Evolutionary conservation across 2,113 vertebrate genomes (phyloP).

Genomic region (Lates calcarifer): DNA sequence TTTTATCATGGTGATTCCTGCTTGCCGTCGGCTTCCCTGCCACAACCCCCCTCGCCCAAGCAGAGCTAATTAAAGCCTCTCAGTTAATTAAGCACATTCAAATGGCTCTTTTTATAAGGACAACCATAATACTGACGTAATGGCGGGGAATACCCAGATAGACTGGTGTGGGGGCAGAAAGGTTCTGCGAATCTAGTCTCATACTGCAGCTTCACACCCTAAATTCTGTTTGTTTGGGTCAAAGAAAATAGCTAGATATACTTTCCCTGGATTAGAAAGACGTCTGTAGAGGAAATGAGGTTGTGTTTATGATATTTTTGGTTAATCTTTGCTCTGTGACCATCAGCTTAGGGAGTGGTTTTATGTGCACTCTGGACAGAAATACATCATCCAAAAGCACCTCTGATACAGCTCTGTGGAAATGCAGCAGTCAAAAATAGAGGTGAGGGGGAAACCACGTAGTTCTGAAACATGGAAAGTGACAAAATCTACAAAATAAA

Average conservation of each 20-base stretch:
- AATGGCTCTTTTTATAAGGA: constrained; percentile 48
- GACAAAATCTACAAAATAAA: background rate
- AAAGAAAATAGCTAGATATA: background rate
- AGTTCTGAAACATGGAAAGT: too few species aligned
- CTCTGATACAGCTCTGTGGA: background rate
- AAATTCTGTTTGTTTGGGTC: background rate
- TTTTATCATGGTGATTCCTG: constrained; percentile 55
- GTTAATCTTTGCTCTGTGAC: constrained; percentile 40
- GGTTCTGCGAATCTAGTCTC: background rate
- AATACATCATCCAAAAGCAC: constrained; percentile 30
- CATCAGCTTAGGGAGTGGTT: constrained; percentile 31
- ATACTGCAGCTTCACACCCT: background rate
- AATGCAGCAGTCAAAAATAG: background rate
- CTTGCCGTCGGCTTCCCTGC: constrained; percentile 22
- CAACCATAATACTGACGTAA: constrained; percentile 24
- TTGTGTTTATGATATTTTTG: constrained; percentile 51
- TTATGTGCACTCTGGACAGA: constrained; percentile 39
- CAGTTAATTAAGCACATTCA: constrained; percentile 68
- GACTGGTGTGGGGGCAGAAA: background rate
- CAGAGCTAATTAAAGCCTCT: constrained; percentile 64
- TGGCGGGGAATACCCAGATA: constrained; percentile 29
- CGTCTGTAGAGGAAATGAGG: constrained; percentile 28
- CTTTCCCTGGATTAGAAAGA: background rate
- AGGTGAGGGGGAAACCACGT: background rate
- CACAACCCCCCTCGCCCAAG: constrained; percentile 15